Conservation (phyloP, 1,140 invertebrate species). For the Sesamia nonagrioides region DNA sequence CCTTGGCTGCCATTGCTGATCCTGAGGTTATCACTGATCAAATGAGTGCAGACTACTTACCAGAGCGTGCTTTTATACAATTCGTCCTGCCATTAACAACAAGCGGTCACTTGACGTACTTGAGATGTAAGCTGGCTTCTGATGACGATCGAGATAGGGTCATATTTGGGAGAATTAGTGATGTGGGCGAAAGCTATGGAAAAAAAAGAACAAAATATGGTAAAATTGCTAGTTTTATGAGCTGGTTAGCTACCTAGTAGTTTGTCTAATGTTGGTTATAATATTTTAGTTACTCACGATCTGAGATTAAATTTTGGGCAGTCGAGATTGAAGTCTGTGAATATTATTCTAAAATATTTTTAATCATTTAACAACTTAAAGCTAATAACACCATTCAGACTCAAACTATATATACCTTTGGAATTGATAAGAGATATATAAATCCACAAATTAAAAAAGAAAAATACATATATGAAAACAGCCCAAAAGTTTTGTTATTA, state of each 20-base stretch:
- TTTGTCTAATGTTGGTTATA: background rate
- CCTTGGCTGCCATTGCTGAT: constrained; percentile 72
- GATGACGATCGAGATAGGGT: constrained; percentile 18
- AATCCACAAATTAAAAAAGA: no score
- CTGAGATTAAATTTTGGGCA: background rate
- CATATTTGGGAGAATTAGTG: constrained; percentile 4
- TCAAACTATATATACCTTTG: no score
- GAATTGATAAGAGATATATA: no score
- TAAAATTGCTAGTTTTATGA: background rate
- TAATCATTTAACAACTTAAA: no score
- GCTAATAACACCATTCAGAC: no score
- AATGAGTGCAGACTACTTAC: constrained; percentile 57
- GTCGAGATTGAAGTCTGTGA: background rate
- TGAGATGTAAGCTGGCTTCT: constrained; percentile 59
- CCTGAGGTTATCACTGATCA: constrained; percentile 56
- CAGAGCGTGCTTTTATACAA: constrained; percentile 60
- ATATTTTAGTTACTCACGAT: background rate
- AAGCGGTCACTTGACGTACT: constrained; percentile 65
- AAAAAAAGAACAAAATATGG: background rate
- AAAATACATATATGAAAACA: no score
- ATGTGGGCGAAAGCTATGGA: constrained; percentile 7
- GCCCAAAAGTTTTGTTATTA: no score
- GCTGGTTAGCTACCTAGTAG: background rate
- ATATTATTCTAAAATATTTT: background rate
- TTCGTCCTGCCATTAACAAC: constrained; percentile 29